Evolutionary conservation across 2,888 invertebrate genomes (phyloP), one percentile per base, ranked within the genome.

Genomic region (Megaustenia siamemsis): DNA sequence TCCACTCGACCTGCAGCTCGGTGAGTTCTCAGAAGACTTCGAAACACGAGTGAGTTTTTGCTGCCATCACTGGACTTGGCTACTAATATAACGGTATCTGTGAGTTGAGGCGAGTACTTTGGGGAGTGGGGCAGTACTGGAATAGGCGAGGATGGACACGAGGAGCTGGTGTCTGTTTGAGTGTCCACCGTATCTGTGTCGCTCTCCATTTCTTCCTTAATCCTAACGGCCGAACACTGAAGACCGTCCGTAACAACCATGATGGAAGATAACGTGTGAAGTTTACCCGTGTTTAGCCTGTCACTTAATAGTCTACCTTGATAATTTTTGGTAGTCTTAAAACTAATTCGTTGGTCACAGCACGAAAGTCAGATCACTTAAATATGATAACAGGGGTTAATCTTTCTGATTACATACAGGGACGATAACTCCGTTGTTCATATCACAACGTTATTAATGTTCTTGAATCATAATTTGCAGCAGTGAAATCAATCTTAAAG

Each of bases 1-100:
- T 90, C 90, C 43, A 89, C 86, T 83, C 89, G 80, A 40, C 89
- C 89, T 8, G 86, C 83, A 12, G 78, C 35, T 32, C 75, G 56
- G 4, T 79, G 78, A 40, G 78, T 78, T 53, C 83, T 78, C 1
- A 86, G 60, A 6, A 86, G 78, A 83, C 86, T 86, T 10, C 83
- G 40, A 49, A 86, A 83, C 35, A 86, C 83, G 18, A 83, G 32
- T 12, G 84, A 84, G 45, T 80, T 84, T 53, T 80, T 79, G 18
- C 71, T 80, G n/a, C 84, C 84, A 38, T 84, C 80, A 40, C 49
- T 78, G 6, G 78, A 79, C 32, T 84, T 84, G 18, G 84, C 79
- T 18, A 84, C 84, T 15, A 84, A 35, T 24, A 84, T 84, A 1
- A 84, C 84, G 0, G 84, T 84, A 75, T 84, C 84, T 73, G 73